phyloP scores from a whole-genome alignment of 2,888 invertebrate species.

The Strigamia transsilvanica region DNA sequence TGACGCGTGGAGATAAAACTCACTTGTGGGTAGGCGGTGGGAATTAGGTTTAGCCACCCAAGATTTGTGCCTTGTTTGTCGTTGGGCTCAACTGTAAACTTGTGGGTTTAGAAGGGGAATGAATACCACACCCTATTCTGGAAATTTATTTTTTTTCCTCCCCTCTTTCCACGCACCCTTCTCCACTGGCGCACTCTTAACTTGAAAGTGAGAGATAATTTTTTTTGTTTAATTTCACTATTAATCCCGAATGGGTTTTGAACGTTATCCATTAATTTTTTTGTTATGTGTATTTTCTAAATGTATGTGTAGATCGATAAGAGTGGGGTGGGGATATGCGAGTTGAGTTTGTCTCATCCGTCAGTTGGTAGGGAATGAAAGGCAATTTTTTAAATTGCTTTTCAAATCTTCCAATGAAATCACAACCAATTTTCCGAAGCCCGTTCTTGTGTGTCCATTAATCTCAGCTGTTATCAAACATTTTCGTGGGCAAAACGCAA shows the following conservation, averaged over 20 bases:
- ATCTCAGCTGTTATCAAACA: slow-evolving; percentile 53
- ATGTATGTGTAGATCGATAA: slow-evolving; percentile 51
- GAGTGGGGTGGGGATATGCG: slow-evolving; percentile 29
- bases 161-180: background rate
- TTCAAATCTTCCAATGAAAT: slow-evolving; percentile 53
- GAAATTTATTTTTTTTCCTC: slow-evolving; percentile 13
- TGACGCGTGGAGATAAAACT: background rate
- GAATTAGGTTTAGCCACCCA: slow-evolving; percentile 22
- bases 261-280: slow-evolving; percentile 37
- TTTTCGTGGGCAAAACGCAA: slow-evolving; percentile 24
- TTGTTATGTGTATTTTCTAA: slow-evolving; percentile 35
- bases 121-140: slow-evolving; percentile 48
- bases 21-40: slow-evolving; percentile 20
- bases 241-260: slow-evolving; percentile 38
- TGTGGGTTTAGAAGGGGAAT: slow-evolving; percentile 12
- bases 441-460: slow-evolving; percentile 50
- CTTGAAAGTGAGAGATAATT: slow-evolving; percentile 41
- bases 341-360: slow-evolving; percentile 49
- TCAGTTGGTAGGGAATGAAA: slow-evolving; percentile 50
- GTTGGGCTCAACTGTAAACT: slow-evolving; percentile 31
- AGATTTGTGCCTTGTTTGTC: slow-evolving; percentile 40
- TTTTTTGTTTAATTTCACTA: slow-evolving; percentile 46
- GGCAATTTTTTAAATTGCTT: slow-evolving; percentile 53
- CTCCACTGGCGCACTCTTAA: background rate
- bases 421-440: slow-evolving; percentile 51